Base-by-base conservation (phyloP, 2,113 vertebrate species). In the Xenopus borealis region DNA sequence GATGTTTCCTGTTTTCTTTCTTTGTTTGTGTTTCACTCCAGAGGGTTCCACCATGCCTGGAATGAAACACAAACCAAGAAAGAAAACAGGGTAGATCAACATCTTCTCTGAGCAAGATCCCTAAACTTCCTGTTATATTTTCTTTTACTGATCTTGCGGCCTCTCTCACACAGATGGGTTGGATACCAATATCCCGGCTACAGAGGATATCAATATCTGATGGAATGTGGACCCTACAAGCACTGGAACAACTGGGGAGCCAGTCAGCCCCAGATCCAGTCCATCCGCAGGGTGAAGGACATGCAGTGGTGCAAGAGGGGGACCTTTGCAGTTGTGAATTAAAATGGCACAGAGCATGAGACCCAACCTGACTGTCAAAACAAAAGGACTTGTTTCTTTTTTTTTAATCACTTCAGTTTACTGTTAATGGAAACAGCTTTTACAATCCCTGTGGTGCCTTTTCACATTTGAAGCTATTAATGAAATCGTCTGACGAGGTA, bases 221-320 rank as follows among this genome's bases (percentile, higher is more conserved):
- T 92, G 67, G 92, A 94, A 71, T 82, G 72, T 79, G 90, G 92
- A 6, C 68, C 88, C 50, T 93, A 71, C 82, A 93, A 92, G 79
- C 91, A 92, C 82, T 94, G 91, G 91, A 93, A 93, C 4, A 89
- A 93, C n/a, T 94, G 92, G 92, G 92, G 92, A 12, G 88, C 89
- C 72, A 81, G 85, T 68, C 87, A 90, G 19, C 90, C 92, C 72
- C 89, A 93, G 86, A 91, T 94, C 81, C 92, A 94, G 85, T 92
- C 92, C 79, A 88, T 93, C 33, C 90, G 92, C 66, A 85, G 92
- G 70, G 91, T 94, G 78, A 90, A 87, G 58, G 92, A 93, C 82
- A 92, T 93, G 92, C 92, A 92, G 83, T 91, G 86, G 11, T 88
- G 92, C 77, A 89, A 84, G 69, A 85, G 89, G 62, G 91, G 91